phyloP scores from a whole-genome alignment of 2,888 invertebrate genomes.

The Sinelater perroti region DNA sequence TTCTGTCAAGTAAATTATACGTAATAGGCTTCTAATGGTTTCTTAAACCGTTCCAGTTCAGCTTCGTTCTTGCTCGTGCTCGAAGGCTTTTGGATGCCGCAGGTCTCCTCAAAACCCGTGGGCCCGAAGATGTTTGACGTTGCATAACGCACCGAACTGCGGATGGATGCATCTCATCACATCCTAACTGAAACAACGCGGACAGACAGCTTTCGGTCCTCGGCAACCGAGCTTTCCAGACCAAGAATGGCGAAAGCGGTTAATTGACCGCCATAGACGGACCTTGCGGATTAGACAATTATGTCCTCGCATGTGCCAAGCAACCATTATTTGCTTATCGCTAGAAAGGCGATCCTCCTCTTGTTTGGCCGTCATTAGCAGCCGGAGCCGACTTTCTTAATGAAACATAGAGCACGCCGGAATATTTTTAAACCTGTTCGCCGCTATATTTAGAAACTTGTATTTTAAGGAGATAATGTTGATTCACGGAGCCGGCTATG shows the following conservation, averaged over 20 bases:
- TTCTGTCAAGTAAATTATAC: slow-evolving; percentile 14
- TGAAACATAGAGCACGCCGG: slow-evolving; percentile 23
- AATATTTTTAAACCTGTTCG: slow-evolving; percentile 35
- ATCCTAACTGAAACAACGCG: too few species aligned
- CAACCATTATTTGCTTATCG: background rate
- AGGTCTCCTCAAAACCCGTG: too few species aligned
- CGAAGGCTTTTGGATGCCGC: too few species aligned
- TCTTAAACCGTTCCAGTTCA: slow-evolving; percentile 6
- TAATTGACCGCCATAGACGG: too few species aligned
- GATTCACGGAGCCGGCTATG: slow-evolving; percentile 23
- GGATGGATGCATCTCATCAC: too few species aligned
- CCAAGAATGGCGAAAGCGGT: too few species aligned
- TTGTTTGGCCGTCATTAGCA: slow-evolving; percentile 12
- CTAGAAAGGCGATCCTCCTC: background rate
- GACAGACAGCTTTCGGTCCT: too few species aligned
- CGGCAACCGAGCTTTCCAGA: too few species aligned
- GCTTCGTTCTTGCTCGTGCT: background rate
- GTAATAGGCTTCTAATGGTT: slow-evolving; percentile 4
- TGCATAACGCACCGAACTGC: too few species aligned
- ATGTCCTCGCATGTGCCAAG: background rate
- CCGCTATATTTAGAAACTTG: slow-evolving; percentile 31
- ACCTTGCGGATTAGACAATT: too few species aligned
- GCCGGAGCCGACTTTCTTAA: slow-evolving; percentile 17
- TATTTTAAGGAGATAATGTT: slow-evolving; percentile 30
- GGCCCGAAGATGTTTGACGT: too few species aligned